phyloP scores from a whole-genome alignment of 2,888 invertebrate species.

The Atethmia centrago region DNA sequence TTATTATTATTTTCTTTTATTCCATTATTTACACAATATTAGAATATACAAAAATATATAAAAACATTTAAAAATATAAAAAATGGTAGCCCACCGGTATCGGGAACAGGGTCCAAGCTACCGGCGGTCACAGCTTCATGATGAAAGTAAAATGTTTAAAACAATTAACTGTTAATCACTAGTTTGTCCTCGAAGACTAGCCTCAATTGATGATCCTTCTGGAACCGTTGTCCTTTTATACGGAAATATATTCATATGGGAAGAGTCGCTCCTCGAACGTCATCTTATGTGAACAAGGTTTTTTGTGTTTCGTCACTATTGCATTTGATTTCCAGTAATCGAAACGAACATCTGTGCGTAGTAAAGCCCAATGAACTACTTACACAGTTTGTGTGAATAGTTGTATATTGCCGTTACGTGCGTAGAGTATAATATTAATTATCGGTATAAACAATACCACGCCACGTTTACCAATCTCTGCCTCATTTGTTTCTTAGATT shows the following conservation, averaged over 20 bases:
- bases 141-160: not conserved
- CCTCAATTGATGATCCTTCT: slow-evolving; percentile 8
- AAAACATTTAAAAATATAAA: no score
- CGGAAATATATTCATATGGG: not conserved
- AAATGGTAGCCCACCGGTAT: no score
- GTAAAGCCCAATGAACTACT: not conserved
- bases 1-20: no score
- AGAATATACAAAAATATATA: no score
- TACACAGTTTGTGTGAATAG: not conserved
- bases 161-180: slow-evolving; percentile 1
- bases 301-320: slow-evolving; percentile 28
- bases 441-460: not conserved
- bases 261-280: not conserved
- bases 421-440: not conserved
- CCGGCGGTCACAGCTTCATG: slow-evolving; percentile 54
- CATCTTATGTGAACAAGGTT: slow-evolving; percentile 17
- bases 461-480: no score
- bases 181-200: not conserved
- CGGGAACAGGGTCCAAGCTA: no score
- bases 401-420: not conserved
- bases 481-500: not conserved
- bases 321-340: slow-evolving; percentile 16
- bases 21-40: no score
- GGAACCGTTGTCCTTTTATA: slow-evolving; percentile 19
- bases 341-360: not conserved